Evolutionary conservation across 2,888 invertebrate genomes (phyloP).

Genomic region (Bugula neritina): DNA sequence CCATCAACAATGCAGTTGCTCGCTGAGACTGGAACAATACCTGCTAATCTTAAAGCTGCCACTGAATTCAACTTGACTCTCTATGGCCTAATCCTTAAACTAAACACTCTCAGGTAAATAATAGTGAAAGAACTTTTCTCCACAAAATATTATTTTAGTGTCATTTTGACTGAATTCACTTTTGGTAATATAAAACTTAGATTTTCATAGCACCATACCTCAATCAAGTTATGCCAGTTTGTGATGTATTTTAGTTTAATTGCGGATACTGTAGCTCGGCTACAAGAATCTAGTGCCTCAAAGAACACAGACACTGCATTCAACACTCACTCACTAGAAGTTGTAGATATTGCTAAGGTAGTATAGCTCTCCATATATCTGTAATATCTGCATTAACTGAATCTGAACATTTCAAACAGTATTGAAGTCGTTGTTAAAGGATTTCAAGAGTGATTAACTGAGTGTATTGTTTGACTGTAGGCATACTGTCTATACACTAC

Average conservation of each 20-base stretch:
- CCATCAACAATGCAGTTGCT: background rate
- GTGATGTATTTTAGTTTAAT: background rate
- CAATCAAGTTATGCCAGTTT: too few relatives aligned
- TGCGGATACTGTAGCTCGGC: background rate
- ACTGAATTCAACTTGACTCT: background rate
- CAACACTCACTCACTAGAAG: conserved; percentile 77
- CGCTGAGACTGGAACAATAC: background rate
- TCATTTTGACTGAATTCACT: background rate
- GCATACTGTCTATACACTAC: conserved; percentile 78
- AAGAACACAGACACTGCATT: conserved; percentile 68
- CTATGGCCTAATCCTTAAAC: background rate
- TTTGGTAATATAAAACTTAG: too few relatives aligned
- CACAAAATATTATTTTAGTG: background rate
- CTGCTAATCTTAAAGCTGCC: background rate
- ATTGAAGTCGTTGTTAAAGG: too few relatives aligned
- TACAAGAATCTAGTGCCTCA: background rate
- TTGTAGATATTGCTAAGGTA: conserved; percentile 76
- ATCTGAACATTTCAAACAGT: too few relatives aligned
- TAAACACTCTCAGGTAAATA: background rate
- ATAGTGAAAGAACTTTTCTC: too few relatives aligned
- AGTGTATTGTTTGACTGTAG: conserved; percentile 45
- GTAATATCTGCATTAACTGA: too few relatives aligned
- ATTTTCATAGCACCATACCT: too few relatives aligned
- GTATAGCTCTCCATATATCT: too few relatives aligned
- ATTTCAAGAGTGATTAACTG: background rate